Evolutionary conservation across 2,888 invertebrate genomes (phyloP), one percentile per base, ranked within the genome.

Genomic region (Plebejus argus): DNA sequence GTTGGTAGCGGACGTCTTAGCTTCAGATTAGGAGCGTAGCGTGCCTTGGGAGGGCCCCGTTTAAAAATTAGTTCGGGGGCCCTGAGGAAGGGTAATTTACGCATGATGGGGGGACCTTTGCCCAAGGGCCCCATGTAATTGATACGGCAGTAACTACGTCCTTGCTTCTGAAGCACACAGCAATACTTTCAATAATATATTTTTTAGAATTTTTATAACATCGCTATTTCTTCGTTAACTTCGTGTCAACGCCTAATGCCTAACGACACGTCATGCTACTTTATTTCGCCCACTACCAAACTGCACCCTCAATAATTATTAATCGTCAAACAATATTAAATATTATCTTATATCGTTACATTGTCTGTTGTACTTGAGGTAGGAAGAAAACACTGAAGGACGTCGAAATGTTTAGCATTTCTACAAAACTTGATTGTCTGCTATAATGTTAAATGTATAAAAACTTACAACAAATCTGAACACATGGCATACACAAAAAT

Each of bases 331-430:
- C 53, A 74, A 53, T 53, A 28, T 39, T 71, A 71, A 15, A 72
- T 72, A 49, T 74, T 72, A 49, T 53, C 23, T 28, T 74, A 74
- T 74, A 74, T 23, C 49, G 74, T 53, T 74, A 74, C 20, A 53
- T 53, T 28, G 74, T 74, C 74, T 49, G 74, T 74, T 74, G 74
- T 74, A 74, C 74, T 74, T 74, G 74, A 74, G 74, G 74, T 74
- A 74, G 53, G 53, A 72, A 74, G 53, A 74, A 74, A 72, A 45
- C 45, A 7, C 72, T 72, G 49, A 15, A 45, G 23, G 49, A 20
- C 72, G 20, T 74, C 7, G 72, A 45, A n/a, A 0, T 23, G 45
- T 72, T 5, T 49, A 49, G 72, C 49, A 72, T 33, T 74, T 53
- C 3, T 53, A 53, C 18, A 53, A 53, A 53, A 45, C 45, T 45